Percentiles rank a stretch among this genome's conserved stretches.
Conservation (phyloP, 1,140 invertebrate species). For the Orius laevigatus region DNA sequence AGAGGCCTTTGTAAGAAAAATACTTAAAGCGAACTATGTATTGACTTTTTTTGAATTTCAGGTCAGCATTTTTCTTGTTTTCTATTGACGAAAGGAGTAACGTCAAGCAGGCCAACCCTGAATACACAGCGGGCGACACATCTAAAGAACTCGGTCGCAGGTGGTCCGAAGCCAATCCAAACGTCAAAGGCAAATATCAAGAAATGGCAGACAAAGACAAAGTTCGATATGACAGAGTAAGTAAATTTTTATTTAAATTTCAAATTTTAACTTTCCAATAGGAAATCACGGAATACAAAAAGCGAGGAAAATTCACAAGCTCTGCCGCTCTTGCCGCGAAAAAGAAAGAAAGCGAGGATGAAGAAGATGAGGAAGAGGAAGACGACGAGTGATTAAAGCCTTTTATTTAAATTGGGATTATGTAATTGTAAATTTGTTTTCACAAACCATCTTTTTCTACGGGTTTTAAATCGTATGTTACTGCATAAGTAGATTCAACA, state of each 20-base stretch:
- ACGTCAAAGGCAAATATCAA: constrained; percentile 78
- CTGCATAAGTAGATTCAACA: constrained; percentile 7
- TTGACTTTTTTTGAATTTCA: constrained; percentile 28
- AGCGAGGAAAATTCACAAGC: constrained; percentile 40
- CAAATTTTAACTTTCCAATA: too few relatives aligned
- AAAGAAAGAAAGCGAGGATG: constrained; percentile 38
- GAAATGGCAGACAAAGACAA: constrained; percentile 86
- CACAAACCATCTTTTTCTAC: constrained; percentile 9
- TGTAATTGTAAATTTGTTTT: constrained; percentile 5
- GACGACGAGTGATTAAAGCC: constrained; percentile 23
- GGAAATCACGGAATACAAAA: constrained; percentile 70
- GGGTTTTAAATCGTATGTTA: constrained; percentile 3
- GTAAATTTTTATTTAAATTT: constrained; percentile 33
- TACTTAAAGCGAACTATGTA: too few relatives aligned
- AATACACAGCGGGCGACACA: constrained; percentile 90
- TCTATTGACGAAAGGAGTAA: constrained; percentile 92
- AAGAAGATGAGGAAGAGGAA: constrained; percentile 38
- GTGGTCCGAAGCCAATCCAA: constrained; percentile 78
- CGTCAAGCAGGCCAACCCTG: constrained; percentile 82
- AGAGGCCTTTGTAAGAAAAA: constrained; percentile 95
- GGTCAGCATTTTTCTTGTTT: constrained; percentile 99
- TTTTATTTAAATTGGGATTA: constrained; percentile 3
- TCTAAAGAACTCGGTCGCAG: constrained; percentile 92
- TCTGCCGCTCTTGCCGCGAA: constrained; percentile 30
- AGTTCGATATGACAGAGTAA: constrained; percentile 79